Evolutionary conservation across 37 sponge, comb jelly and placozoan species (phyloP).

Genomic region (Beroe forskalii): DNA sequence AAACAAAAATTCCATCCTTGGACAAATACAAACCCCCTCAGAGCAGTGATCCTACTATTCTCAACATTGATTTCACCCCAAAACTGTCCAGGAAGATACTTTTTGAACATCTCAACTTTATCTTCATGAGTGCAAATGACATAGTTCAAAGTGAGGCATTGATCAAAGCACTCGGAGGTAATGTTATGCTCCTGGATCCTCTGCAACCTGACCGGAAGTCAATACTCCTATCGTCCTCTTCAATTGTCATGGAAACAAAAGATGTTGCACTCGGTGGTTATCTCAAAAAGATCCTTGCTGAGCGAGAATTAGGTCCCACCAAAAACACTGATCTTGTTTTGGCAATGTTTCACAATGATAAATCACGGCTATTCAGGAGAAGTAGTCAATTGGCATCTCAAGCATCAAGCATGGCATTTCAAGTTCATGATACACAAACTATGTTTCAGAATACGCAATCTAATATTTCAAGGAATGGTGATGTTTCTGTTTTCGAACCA

Average conservation of each 20-base stretch:
- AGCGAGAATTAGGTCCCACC: conserved; percentile 4
- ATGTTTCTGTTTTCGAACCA: background rate
- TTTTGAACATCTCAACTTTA: background rate
- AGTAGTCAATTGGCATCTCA: background rate
- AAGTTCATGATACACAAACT: background rate
- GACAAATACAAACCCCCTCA: background rate
- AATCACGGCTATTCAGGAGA: background rate
- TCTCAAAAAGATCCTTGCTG: background rate
- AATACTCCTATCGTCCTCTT: background rate
- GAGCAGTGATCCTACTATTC: background rate
- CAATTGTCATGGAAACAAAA: conserved; percentile 51
- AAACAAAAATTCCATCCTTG: background rate
- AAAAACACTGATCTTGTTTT: background rate
- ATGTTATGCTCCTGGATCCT: background rate
- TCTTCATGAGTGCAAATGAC: background rate
- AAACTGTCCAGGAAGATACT: background rate
- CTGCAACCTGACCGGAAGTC: background rate
- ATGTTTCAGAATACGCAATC: background rate
- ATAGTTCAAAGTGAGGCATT: background rate
- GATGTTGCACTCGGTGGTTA: background rate
- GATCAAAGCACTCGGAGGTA: background rate
- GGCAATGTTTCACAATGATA: conserved; percentile 19
- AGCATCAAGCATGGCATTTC: background rate
- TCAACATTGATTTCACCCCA: background rate
- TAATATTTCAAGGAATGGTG: background rate